Percentiles rank a stretch among this genome's conserved stretches.
These are phyloP conservation scores for Calidris pygmaea DNA, from an alignment of 2,113 vertebrate species.

Conservation along the genomic window DNA sequence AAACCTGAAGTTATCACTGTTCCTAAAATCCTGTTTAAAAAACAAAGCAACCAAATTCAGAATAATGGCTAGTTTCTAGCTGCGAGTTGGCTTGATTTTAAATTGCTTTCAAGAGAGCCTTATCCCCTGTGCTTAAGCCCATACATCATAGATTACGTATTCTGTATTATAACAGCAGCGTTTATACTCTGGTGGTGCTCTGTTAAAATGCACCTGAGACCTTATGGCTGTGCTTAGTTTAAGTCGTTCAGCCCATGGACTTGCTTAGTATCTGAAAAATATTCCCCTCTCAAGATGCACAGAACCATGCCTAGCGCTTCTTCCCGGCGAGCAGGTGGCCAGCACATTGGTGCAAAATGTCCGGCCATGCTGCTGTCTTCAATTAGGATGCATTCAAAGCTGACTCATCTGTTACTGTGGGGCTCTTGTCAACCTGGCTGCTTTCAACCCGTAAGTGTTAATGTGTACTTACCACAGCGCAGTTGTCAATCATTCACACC, in stretches of 20 bases:
- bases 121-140: conserved; percentile 15
- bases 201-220: conserved; percentile 15
- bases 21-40: background rate
- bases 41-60: background rate
- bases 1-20: background rate
- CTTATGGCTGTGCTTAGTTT: background rate
- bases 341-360: conserved; percentile 56
- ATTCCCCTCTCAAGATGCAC: background rate
- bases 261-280: conserved; percentile 11
- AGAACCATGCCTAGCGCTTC: background rate
- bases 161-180: background rate
- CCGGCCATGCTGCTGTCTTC: conserved; percentile 32
- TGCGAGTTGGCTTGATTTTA: conserved; percentile 4
- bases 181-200: conserved; percentile 23
- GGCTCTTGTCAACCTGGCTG: conserved; percentile 47
- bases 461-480: background rate
- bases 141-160: background rate
- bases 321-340: conserved; percentile 49
- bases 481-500: background rate
- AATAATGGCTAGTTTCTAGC: background rate
- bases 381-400: conserved; percentile 31
- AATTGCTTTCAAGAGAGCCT: conserved; percentile 36
- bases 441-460: conserved; percentile 5
- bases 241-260: conserved; percentile 17
- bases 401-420: conserved; percentile 23